phyloP scores from a whole-genome alignment of 1,140 invertebrate species.

The Dermatophagoides farinae region DNA sequence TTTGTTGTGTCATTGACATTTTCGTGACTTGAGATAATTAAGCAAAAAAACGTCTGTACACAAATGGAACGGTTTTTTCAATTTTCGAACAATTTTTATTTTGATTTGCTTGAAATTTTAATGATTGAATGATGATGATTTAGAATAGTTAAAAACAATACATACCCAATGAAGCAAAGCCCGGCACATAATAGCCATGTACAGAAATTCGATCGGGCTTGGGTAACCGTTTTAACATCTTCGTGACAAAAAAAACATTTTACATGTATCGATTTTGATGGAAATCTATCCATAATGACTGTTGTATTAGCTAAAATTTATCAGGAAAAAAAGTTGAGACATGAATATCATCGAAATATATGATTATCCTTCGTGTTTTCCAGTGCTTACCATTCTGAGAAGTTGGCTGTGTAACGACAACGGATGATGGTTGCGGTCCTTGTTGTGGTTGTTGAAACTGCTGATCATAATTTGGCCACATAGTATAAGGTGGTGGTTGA shows the following conservation, averaged over 20 bases:
- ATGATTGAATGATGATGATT: background rate
- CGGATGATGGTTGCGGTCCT: background rate
- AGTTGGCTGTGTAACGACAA: too few relatives aligned
- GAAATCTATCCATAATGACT: conserved; percentile 2
- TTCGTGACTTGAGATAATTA: too few relatives aligned
- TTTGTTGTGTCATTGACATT: too few relatives aligned
- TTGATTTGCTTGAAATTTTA: too few relatives aligned
- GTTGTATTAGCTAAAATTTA: background rate
- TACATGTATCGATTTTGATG: background rate
- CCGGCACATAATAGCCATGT: conserved; percentile 4
- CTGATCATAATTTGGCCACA: background rate
- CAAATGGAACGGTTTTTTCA: too few relatives aligned
- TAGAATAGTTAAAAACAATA: background rate
- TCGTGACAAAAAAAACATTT: conserved; percentile 10
- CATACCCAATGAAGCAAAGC: conserved; percentile 6
- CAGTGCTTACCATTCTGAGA: background rate
- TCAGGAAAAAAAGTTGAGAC: background rate
- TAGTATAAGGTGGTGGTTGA: background rate
- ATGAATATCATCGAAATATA: background rate
- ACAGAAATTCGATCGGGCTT: background rate
- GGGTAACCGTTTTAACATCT: background rate
- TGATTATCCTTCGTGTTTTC: background rate
- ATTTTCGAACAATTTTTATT: too few relatives aligned
- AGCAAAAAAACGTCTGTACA: too few relatives aligned
- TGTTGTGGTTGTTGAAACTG: background rate